Evolutionary conservation across 2,113 vertebrate species (phyloP).

Genomic region (Lonchura striata): DNA sequence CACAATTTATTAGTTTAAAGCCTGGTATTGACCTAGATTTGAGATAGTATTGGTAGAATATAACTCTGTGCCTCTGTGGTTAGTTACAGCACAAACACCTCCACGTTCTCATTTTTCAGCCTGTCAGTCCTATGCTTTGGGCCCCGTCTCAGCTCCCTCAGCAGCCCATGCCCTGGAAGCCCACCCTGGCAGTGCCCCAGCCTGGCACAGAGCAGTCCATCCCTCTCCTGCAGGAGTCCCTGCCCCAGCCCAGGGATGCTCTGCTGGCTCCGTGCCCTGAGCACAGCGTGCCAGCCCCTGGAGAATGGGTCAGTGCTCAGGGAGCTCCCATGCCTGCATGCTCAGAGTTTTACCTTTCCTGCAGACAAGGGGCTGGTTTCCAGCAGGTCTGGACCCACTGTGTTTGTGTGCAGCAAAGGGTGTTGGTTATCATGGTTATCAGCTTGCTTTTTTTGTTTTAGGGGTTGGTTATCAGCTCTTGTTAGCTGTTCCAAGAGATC

Average conservation of each 20-base stretch:
- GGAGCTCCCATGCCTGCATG: background rate
- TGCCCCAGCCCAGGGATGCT: background rate
- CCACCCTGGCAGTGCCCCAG: too few relatives aligned
- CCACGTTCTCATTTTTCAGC: background rate
- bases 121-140: background rate
- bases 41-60: background rate
- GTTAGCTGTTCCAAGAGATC: background rate
- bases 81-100: background rate
- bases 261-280: background rate
- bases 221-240: background rate
- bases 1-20: conserved; percentile 12
- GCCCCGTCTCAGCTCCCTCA: background rate
- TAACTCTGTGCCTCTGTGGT: background rate
- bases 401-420: background rate
- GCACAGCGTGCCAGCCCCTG: accelerated
- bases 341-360: background rate
- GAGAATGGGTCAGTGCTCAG: accelerated
- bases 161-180: accelerated
- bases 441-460: background rate
- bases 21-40: conserved; percentile 16
- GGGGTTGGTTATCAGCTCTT: background rate
- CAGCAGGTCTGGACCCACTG: background rate
- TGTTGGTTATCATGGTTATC: background rate
- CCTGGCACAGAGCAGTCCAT: background rate
- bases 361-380: background rate